Evolutionary conservation across 35 echinoderm and acorn worm genomes (phyloP).

Genomic region (Lytechinus pictus): DNA sequence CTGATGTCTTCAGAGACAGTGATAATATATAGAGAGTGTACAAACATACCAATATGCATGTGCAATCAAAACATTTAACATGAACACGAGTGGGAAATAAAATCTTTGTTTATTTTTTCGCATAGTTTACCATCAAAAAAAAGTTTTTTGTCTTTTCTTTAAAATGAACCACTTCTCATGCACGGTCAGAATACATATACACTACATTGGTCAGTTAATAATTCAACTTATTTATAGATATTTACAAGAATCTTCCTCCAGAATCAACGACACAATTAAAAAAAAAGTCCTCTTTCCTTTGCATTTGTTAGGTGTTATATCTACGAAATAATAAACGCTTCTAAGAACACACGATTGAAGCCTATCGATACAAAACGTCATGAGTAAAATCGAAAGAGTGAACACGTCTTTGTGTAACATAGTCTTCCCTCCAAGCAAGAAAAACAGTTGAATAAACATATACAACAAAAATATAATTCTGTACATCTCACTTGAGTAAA

Average conservation of each 20-base stretch:
- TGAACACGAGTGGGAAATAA: neutral
- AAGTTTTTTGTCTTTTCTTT: neutral
- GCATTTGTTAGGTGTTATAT: neutral
- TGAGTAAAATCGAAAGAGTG: neutral
- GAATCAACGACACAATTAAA: conserved; percentile 13
- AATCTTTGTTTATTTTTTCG: neutral
- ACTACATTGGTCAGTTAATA: conserved; percentile 31
- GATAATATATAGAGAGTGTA: neutral
- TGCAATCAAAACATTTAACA: neutral
- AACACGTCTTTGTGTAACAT: neutral
- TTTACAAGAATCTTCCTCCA: conserved; percentile 31
- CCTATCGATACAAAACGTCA: neutral
- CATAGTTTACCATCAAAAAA: neutral
- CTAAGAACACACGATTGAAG: neutral
- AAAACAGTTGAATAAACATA: conserved; percentile 38
- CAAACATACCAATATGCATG: conserved; percentile 32
- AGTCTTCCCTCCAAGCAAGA: conserved; percentile 19
- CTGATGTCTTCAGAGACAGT: neutral
- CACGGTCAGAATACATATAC: conserved; percentile 29
- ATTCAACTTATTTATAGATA: conserved; percentile 44
- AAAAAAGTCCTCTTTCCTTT: neutral
- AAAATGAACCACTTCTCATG: neutral
- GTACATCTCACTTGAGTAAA: conserved; percentile 13
- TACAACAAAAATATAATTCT: conserved; percentile 47
- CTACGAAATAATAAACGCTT: neutral